Base-by-base conservation (phyloP, 30 jellyfish, hydroid and myxozoan species). In the Euphysa ruthae region DNA sequence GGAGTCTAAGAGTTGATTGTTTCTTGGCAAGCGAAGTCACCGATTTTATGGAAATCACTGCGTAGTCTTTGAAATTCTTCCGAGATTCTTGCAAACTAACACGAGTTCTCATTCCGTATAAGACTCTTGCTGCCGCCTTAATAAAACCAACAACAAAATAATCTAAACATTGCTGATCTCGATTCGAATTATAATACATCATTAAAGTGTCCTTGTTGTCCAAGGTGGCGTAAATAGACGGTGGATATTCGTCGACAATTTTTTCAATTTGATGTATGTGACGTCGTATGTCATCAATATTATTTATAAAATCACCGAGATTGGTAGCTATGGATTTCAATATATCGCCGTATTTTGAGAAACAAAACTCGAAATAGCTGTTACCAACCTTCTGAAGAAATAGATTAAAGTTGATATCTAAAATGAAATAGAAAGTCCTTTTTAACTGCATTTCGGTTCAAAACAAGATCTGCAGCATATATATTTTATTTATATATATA, bases 201-300 rank as follows among this genome's bases (percentile, higher is more conserved):
- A 49, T 14, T 2, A 68, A 27, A 21, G 80, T 68, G 32, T 63
- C 77, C 25, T 68, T 49, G 12, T 68, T 68, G 25, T 68, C 77
- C 24, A 28, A 21, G 7, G 50, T 31, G 7, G 80, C 80, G 54
- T 68, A 20, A 0, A 68, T 12, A 42, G 80, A 68, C 16, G 80
- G 80, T 12, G 80, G 80, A 28, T 43, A 68, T 5, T 68, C 80
- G 75, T 68, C 80, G 0, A 73, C 55, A 49, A 68, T 68, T 49
- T 68, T 68, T 68, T 68, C 80, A 6, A 68, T 50, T 68, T 68
- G 44, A 33, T 68, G 80, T 6, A 68, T 68, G 32, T 42, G 74
- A 2, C 74, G 55, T 68, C 80, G 49, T 10, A 68, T 68, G 21
- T 68, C 80, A 28, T 68, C 80, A 58, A 68, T 68, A 33, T 68